Evolutionary conservation across 2,888 invertebrate species (phyloP).

Genomic region (Pristionchus entomophagus): DNA sequence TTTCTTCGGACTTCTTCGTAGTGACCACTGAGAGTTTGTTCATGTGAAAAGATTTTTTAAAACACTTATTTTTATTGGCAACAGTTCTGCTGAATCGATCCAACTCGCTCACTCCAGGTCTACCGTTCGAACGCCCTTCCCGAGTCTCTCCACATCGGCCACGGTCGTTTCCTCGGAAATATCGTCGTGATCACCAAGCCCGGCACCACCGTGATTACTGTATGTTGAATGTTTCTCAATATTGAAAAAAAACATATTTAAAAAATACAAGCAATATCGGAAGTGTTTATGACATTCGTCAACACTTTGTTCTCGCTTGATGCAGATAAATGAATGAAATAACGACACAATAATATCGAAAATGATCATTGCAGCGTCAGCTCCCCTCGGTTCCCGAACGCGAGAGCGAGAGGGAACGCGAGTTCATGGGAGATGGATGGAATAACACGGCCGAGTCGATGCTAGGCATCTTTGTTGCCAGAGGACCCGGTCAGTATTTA

Average conservation of each 20-base stretch:
- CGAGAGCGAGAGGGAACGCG: constrained; percentile 60
- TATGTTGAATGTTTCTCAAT: constrained; percentile 50
- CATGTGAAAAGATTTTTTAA: too few species aligned
- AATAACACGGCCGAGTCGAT: constrained; percentile 71
- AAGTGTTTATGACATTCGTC: too few species aligned
- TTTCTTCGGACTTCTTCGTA: neutral
- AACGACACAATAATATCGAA: too few species aligned
- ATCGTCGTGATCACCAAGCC: constrained; percentile 74
- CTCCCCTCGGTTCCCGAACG: constrained; percentile 69
- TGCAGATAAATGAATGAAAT: too few species aligned
- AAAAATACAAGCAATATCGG: neutral
- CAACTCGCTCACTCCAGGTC: too few species aligned
- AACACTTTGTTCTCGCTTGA: too few species aligned
- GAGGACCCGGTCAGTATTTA: constrained; percentile 69
- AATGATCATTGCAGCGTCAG: constrained; percentile 70
- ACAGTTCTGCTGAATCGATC: too few species aligned
- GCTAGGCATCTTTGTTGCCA: constrained; percentile 73
- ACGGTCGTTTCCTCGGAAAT: constrained; percentile 69
- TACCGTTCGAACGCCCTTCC: constrained; percentile 67
- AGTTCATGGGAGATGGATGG: constrained; percentile 71
- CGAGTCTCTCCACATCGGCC: constrained; percentile 69
- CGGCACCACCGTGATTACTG: constrained; percentile 71
- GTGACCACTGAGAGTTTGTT: too few species aligned
- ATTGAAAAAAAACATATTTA: neutral
- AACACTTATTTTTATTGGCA: too few species aligned